Conservation (phyloP, 2,797 vertebrate species). For the Choloepus didactylus region DNA sequence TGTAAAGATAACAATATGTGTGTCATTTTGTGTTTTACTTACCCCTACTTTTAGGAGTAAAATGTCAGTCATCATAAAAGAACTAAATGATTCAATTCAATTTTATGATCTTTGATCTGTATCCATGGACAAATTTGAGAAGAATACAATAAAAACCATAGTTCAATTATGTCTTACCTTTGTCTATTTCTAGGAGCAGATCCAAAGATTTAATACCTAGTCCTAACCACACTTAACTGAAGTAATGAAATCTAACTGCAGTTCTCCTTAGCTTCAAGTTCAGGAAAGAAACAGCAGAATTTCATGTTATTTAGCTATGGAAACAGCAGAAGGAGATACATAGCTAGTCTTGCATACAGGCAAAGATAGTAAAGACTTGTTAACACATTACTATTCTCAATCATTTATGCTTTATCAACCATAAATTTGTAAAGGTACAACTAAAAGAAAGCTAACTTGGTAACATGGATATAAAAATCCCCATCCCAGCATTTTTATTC, state of each 20-base stretch:
- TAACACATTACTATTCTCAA: background rate
- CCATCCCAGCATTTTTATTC: background rate
- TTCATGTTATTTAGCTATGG: slow-evolving; percentile 23
- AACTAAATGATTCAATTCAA: slow-evolving; percentile 20
- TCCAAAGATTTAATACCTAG: background rate
- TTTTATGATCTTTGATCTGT: background rate
- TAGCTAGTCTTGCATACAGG: background rate
- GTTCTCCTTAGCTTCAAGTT: background rate
- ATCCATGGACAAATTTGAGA: background rate
- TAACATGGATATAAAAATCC: background rate
- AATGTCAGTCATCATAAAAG: background rate
- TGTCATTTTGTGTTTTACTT: slow-evolving; percentile 25
- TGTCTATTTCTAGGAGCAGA: background rate
- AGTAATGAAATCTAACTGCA: background rate
- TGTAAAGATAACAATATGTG: background rate
- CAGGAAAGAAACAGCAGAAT: background rate
- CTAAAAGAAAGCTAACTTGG: background rate
- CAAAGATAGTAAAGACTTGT: background rate
- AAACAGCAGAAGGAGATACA: background rate
- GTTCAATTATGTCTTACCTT: background rate
- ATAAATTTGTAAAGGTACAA: background rate
- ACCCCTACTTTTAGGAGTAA: background rate
- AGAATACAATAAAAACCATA: background rate
- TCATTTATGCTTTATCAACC: background rate
- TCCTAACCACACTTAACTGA: background rate